Evolutionary conservation across 2,113 vertebrate genomes (phyloP).

Genomic region (Mellivora capensis): DNA sequence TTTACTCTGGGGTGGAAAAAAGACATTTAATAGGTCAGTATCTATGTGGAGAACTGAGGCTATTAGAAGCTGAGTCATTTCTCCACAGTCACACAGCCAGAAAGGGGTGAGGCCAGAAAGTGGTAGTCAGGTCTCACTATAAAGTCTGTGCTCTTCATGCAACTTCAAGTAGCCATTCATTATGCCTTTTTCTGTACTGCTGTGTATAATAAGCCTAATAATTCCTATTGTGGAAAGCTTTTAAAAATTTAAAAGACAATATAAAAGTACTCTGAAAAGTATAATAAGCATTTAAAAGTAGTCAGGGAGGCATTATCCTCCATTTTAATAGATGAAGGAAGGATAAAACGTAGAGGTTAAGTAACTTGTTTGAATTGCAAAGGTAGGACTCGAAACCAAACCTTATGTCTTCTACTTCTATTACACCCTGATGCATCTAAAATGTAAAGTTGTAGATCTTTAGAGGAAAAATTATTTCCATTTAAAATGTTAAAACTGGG

Average conservation of each 20-base stretch:
- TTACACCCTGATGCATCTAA: not conserved
- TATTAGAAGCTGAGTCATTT: constrained; percentile 5
- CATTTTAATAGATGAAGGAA: not conserved
- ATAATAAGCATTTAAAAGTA: not conserved
- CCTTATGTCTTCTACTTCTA: not conserved
- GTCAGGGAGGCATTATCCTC: not conserved
- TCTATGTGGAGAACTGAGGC: not conserved
- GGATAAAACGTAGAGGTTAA: not conserved
- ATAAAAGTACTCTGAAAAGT: constrained; percentile 25
- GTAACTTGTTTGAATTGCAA: not conserved
- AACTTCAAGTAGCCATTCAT: not conserved
- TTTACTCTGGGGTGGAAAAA: not conserved
- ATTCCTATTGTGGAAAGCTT: not conserved
- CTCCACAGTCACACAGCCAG: not conserved
- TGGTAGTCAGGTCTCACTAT: not conserved
- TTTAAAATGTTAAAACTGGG: constrained; percentile 13
- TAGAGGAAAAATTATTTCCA: not conserved
- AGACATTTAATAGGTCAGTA: not conserved
- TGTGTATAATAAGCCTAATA: not conserved
- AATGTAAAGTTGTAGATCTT: not conserved
- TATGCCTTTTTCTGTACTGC: not conserved
- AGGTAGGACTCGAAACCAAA: not conserved
- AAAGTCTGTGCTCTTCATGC: not conserved
- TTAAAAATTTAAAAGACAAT: constrained; percentile 31
- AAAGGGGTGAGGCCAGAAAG: not conserved